Evolutionary conservation across 2,888 invertebrate species (phyloP).

Genomic region (Ernsta delagoae): DNA sequence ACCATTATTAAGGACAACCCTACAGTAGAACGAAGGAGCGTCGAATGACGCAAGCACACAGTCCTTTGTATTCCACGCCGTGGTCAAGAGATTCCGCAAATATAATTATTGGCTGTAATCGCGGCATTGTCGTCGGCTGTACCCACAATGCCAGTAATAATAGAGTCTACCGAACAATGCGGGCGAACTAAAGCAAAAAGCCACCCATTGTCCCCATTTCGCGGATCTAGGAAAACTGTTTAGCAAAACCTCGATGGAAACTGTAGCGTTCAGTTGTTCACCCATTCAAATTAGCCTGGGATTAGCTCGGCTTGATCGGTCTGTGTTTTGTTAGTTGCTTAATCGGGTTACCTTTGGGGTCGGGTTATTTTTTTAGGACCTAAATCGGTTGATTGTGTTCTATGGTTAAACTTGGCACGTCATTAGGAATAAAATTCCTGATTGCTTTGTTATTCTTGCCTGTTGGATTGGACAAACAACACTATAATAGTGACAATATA

Average conservation of each 20-base stretch:
- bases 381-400: no score
- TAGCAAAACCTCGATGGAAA: conserved; percentile 25
- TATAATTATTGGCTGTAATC: conserved; percentile 63
- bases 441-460: no score
- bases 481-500: no score
- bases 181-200: conserved; percentile 41
- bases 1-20: background rate
- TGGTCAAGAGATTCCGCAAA: conserved; percentile 43
- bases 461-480: no score
- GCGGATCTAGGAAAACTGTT: conserved; percentile 40
- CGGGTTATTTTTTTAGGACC: no score
- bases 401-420: no score
- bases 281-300: conserved; percentile 28
- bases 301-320: conserved; percentile 26
- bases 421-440: no score
- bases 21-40: background rate
- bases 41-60: background rate
- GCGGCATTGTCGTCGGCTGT: conserved; percentile 51
- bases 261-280: conserved; percentile 25
- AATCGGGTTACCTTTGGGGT: no score
- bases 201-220: conserved; percentile 48
- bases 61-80: background rate
- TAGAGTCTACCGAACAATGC: conserved; percentile 50
- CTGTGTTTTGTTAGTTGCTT: conserved; percentile 1
- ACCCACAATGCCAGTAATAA: conserved; percentile 29